Evolutionary conservation across 2,888 invertebrate species (phyloP).

Genomic region (Rhamphomyia laevipes): DNA sequence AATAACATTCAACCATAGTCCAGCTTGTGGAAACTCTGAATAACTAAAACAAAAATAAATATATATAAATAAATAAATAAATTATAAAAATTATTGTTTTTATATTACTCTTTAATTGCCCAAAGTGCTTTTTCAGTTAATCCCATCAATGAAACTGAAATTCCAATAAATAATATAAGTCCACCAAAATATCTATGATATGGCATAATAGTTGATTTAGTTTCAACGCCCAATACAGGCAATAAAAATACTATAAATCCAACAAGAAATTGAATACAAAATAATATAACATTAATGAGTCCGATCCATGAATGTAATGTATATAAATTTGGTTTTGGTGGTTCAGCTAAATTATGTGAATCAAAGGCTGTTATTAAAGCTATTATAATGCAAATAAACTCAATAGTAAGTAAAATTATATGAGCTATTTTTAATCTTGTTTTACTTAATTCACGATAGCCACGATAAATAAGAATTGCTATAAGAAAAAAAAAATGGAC

Average conservation of each 20-base stretch:
- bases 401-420: conserved; percentile 52
- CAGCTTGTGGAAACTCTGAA: conserved; percentile 42
- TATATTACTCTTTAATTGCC: too few species aligned
- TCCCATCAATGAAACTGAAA: conserved; percentile 58
- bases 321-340: conserved; percentile 58
- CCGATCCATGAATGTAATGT: conserved; percentile 75
- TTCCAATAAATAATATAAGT: conserved; percentile 55
- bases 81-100: too few species aligned
- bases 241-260: conserved; percentile 64
- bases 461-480: conserved; percentile 75
- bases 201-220: conserved; percentile 57
- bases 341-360: conserved; percentile 51
- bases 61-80: background rate
- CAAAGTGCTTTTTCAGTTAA: conserved; percentile 66
- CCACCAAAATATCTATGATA: conserved; percentile 68
- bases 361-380: conserved; percentile 70
- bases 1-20: conserved; percentile 53
- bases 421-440: conserved; percentile 63
- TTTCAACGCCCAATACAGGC: conserved; percentile 53
- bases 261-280: conserved; percentile 51
- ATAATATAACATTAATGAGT: conserved; percentile 52
- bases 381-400: conserved; percentile 55
- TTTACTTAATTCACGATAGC: conserved; percentile 60
- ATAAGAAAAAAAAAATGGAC: conserved; percentile 24
- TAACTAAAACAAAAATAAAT: conserved; percentile 24